phyloP scores from a whole-genome alignment of 2,888 invertebrate species.

The Nasonia oneida region DNA sequence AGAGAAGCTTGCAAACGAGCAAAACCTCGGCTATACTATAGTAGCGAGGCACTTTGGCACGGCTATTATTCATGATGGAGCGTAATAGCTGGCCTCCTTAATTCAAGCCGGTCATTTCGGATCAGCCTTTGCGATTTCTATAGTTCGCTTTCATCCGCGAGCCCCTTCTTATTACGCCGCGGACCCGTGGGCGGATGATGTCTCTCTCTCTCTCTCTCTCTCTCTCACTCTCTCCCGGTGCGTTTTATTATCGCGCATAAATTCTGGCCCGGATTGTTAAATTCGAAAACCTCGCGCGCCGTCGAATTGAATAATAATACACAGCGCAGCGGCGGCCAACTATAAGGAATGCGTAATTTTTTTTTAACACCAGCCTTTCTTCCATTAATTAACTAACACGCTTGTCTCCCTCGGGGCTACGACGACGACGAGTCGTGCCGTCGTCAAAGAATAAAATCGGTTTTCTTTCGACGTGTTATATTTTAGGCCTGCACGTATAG shows the following conservation, averaged over 20 bases:
- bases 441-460: not conserved
- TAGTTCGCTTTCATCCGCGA: not conserved
- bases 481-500: too few species aligned
- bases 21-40: conserved; percentile 25
- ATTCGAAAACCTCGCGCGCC: too few species aligned
- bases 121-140: conserved; percentile 48
- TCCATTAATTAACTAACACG: not conserved
- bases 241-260: not conserved
- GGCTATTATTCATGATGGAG: conserved; percentile 62
- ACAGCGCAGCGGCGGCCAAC: not conserved
- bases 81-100: conserved; percentile 57
- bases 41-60: conserved; percentile 47
- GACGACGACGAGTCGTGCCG: too few species aligned
- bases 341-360: not conserved
- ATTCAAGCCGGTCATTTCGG: conserved; percentile 55
- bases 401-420: too few species aligned
- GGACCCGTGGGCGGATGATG: not conserved
- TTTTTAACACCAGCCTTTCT: conserved; percentile 1
- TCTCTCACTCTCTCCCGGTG: too few species aligned
- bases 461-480: not conserved
- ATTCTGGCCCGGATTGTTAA: not conserved
- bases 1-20: conserved; percentile 38
- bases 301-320: too few species aligned
- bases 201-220: not conserved
- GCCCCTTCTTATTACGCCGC: conserved; percentile 15